Evolutionary conservation across 2,888 invertebrate species (phyloP).

Genomic region (Merodon equestris): DNA sequence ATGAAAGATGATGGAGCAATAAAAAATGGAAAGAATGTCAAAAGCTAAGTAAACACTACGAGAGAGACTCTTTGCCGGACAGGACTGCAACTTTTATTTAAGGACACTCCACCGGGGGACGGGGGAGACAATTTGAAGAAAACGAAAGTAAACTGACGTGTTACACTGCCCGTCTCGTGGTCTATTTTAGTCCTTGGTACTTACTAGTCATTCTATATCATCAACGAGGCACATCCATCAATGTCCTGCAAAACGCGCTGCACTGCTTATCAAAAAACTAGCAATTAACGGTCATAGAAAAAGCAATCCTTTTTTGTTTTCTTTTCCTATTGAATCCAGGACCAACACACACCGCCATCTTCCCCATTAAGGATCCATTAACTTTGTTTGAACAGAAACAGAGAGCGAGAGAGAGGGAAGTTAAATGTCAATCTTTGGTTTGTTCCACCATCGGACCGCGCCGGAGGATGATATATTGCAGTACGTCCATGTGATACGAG

Average conservation of each 20-base stretch:
- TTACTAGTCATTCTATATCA: constrained; percentile 46
- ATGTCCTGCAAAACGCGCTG: constrained; percentile 46
- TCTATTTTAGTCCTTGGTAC: constrained; percentile 38
- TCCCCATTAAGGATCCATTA: constrained; percentile 66
- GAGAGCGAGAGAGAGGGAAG: constrained; percentile 29
- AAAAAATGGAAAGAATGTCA: constrained; percentile 50
- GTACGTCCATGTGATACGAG: constrained; percentile 4
- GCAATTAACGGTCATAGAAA: constrained; percentile 61
- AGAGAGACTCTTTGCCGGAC: constrained; percentile 32
- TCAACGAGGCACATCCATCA: constrained; percentile 61
- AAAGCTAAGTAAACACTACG: constrained; percentile 65
- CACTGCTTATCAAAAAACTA: constrained; percentile 36
- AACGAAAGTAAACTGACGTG: constrained; percentile 50
- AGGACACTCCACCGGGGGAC: constrained; percentile 36
- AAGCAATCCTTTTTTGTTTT: constrained; percentile 15
- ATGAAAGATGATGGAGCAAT: not conserved
- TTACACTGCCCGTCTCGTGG: constrained; percentile 45
- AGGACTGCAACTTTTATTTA: constrained; percentile 37
- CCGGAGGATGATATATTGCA: constrained; percentile 16
- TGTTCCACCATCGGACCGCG: constrained; percentile 31
- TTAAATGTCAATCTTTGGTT: constrained; percentile 68
- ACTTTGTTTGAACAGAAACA: constrained; percentile 50
- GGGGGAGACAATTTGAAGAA: not conserved
- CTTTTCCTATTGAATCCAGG: too few species aligned
- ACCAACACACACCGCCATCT: too few species aligned